Evolutionary conservation across 2,797 vertebrate genomes (phyloP).

Genomic region (Acipenser ruthenus): DNA sequence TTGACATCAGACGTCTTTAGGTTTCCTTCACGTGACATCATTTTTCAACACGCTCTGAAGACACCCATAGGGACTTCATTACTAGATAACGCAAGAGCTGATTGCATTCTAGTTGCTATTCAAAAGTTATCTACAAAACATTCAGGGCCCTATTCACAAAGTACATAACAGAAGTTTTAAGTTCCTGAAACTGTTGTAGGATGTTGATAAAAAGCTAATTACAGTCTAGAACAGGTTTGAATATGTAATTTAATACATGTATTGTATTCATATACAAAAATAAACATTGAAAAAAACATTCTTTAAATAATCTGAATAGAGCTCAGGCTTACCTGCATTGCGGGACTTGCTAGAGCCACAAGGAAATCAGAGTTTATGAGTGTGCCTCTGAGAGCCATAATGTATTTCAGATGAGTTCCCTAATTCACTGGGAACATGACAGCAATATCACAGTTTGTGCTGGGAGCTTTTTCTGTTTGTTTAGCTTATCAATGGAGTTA

Average conservation of each 20-base stretch:
- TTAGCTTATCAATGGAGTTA: constrained; percentile 20
- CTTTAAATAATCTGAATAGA: not conserved
- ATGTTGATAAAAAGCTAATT: not conserved
- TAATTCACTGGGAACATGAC: constrained; percentile 5
- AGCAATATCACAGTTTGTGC: not conserved
- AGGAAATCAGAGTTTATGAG: not conserved
- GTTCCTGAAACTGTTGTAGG: constrained; percentile 7
- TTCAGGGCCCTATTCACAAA: no score
- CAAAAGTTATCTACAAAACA: no score
- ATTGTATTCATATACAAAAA: no score
- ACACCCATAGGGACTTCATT: no score
- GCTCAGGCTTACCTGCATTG: not conserved
- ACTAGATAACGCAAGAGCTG: no score
- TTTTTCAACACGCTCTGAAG: no score
- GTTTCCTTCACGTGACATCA: no score
- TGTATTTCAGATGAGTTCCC: constrained; percentile 1
- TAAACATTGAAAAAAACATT: constrained; percentile 13
- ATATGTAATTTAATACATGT: no score
- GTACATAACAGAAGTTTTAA: not conserved
- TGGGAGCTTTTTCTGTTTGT: constrained; percentile 14
- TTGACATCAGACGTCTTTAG: not conserved
- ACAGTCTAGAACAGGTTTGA: no score
- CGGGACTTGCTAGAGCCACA: not conserved
- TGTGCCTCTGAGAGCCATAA: not conserved
- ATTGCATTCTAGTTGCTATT: no score